phyloP scores from a whole-genome alignment of 2,113 vertebrate species.

The Fulmarus glacialis region DNA sequence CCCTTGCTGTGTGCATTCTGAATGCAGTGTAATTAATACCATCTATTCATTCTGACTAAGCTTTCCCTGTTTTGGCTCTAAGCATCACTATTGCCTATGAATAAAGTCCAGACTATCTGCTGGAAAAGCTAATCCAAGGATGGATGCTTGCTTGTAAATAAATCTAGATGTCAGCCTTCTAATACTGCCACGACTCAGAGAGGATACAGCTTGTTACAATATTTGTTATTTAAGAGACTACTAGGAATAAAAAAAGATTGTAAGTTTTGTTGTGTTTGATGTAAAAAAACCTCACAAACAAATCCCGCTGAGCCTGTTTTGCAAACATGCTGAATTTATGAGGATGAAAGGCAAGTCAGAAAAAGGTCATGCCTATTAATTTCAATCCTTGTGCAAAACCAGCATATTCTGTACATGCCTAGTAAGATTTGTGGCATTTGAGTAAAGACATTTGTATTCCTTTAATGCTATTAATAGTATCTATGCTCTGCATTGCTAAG shows the following conservation, averaged over 20 bases:
- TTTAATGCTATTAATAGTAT: slow-evolving; percentile 30
- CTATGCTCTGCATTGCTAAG: neutral
- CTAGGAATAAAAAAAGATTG: neutral
- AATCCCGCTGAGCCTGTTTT: neutral
- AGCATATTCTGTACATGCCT: slow-evolving; percentile 19
- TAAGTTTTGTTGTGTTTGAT: slow-evolving; percentile 28
- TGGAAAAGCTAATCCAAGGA: neutral
- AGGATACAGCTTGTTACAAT: neutral
- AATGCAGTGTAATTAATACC: neutral
- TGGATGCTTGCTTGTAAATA: neutral
- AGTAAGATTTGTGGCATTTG: slow-evolving; percentile 34
- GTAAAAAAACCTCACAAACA: slow-evolving; percentile 11
- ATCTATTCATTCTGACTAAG: neutral
- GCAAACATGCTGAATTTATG: slow-evolving; percentile 59
- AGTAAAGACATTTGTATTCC: slow-evolving; percentile 56
- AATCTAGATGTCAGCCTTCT: neutral
- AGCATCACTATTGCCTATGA: neutral
- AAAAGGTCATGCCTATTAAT: slow-evolving; percentile 73
- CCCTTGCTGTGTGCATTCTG: neutral
- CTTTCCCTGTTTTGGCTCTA: neutral
- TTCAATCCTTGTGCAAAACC: slow-evolving; percentile 64
- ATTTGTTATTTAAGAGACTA: slow-evolving; percentile 62
- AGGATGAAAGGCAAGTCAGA: slow-evolving; percentile 39
- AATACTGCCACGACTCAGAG: neutral
- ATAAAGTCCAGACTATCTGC: neutral